A percentile compares a stretch with the other conserved stretches of the same genome.
Conservation (phyloP, 2,113 vertebrate genomes). For the Ancistrus triradiatus region DNA sequence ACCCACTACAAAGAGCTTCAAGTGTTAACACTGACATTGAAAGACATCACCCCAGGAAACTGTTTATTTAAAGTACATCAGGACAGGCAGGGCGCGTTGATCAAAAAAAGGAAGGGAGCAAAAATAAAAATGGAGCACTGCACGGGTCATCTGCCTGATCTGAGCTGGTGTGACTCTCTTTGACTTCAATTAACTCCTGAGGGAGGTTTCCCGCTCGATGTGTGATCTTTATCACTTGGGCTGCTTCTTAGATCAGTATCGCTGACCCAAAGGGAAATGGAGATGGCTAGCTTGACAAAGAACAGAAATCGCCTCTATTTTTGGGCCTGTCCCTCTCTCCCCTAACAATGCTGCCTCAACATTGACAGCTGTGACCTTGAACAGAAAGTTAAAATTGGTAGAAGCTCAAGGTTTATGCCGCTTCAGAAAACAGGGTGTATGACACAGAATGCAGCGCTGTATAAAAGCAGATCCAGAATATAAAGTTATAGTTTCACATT, state of each 20-base stretch:
- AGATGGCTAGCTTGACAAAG: constrained; percentile 66
- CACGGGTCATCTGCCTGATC: constrained; percentile 72
- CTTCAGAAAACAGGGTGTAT: constrained; percentile 16
- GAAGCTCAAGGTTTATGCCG: constrained; percentile 33
- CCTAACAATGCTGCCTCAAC: constrained; percentile 61
- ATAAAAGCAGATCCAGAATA: no score
- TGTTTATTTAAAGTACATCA: constrained; percentile 49
- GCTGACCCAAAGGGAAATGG: constrained; percentile 64
- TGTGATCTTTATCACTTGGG: constrained; percentile 71
- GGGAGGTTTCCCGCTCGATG: constrained; percentile 67
- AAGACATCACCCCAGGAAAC: constrained; percentile 45
- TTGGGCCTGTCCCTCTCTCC: constrained; percentile 51
- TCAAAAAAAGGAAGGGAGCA: constrained; percentile 46
- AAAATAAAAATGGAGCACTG: constrained; percentile 48
- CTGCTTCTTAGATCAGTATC: constrained; percentile 72
- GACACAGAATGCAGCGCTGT: no score
- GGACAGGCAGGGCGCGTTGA: constrained; percentile 30
- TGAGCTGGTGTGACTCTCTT: constrained; percentile 69
- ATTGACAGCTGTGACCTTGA: constrained; percentile 67
- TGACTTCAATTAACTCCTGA: constrained; percentile 78
- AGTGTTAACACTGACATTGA: constrained; percentile 51
- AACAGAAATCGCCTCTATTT: constrained; percentile 59
- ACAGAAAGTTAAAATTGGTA: constrained; percentile 29
- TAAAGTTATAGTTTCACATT: no score
- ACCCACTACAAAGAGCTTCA: constrained; percentile 15